Percentiles rank a stretch among this genome's conserved stretches.
Evolutionary conservation across 2,113 vertebrate genomes (phyloP).

Genomic region (Brienomyrus brachyistius): DNA sequence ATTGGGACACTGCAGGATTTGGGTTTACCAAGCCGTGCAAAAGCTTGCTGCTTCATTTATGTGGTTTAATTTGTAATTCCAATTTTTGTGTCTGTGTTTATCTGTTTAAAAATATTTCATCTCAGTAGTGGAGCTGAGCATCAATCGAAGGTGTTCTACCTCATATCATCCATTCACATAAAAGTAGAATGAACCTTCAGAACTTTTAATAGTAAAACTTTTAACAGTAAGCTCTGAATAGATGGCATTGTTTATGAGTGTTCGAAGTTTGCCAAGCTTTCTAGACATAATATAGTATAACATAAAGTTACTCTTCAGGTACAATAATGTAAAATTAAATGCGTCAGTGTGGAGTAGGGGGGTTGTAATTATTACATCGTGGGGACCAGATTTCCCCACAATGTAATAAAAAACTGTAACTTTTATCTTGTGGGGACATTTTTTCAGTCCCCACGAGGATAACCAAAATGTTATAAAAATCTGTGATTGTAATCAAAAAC

Average conservation of each 20-base stretch:
- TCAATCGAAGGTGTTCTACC: neutral
- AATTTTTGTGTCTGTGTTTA: neutral
- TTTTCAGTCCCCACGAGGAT: neutral
- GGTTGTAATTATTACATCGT: neutral
- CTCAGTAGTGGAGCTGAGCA: neutral
- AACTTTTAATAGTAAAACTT: neutral
- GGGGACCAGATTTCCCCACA: no score
- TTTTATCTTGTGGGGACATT: neutral
- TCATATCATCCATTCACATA: neutral
- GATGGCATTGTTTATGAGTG: neutral
- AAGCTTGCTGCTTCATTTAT: neutral
- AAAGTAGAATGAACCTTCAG: neutral
- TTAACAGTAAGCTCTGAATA: neutral
- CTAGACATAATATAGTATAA: neutral
- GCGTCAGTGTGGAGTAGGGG: neutral
- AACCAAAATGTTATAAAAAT: neutral
- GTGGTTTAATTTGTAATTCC: neutral
- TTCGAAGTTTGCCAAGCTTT: neutral
- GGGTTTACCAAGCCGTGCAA: neutral
- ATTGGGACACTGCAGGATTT: neutral
- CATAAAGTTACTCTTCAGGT: neutral
- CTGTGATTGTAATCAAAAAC: neutral
- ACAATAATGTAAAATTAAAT: neutral
- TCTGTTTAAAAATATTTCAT: neutral
- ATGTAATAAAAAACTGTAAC: neutral